Evolutionary conservation across 2,113 vertebrate species (phyloP).

Genomic region (Lampris megalopsis): DNA sequence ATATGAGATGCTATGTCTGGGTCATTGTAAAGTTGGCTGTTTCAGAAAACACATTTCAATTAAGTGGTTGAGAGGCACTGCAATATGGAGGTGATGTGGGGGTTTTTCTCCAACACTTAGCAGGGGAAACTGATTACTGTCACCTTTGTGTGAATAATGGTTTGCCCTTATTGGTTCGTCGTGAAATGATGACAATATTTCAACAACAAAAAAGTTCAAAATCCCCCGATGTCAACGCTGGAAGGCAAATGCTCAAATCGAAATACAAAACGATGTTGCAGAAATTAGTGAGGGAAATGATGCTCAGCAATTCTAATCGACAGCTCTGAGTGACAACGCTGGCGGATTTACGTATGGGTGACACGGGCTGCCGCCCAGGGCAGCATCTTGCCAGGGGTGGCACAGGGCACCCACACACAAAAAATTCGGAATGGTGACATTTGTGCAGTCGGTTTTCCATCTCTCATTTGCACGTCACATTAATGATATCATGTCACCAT

Average conservation of each 20-base stretch:
- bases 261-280: constrained; percentile 51
- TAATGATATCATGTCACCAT: no score
- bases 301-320: constrained; percentile 24
- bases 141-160: constrained; percentile 40
- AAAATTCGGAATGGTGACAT: no score
- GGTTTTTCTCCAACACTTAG: constrained; percentile 32
- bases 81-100: constrained; percentile 40
- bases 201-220: constrained; percentile 47
- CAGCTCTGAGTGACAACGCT: constrained; percentile 30
- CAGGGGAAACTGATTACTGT: constrained; percentile 40
- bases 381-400: no score
- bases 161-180: constrained; percentile 51
- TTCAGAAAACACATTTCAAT: constrained; percentile 45
- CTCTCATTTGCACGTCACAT: no score
- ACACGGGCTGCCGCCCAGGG: no score
- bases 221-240: constrained; percentile 16
- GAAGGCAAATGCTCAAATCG: constrained; percentile 48
- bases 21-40: constrained; percentile 20
- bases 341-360: background rate
- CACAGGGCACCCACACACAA: no score
- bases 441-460: no score
- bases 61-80: constrained; percentile 24
- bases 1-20: constrained; percentile 15
- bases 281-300: constrained; percentile 34
- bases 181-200: constrained; percentile 37